phyloP scores from a whole-genome alignment of 2,888 invertebrate species.

The Tetrapedia diversipes region DNA sequence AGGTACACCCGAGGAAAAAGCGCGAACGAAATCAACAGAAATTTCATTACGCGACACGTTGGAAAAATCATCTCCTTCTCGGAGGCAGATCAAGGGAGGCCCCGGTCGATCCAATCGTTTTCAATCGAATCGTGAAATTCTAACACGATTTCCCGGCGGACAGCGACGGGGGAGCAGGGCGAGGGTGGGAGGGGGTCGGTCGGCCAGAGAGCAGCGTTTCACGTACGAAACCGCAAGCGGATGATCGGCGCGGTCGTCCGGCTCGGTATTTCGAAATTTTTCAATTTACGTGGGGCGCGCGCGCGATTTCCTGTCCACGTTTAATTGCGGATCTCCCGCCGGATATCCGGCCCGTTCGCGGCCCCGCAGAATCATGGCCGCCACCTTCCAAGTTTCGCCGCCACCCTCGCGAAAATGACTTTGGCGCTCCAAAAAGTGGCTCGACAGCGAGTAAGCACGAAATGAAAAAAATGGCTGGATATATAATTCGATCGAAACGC shows the following conservation, averaged over 20 bases:
- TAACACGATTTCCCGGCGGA: conserved; percentile 39
- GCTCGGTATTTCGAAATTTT: conserved; percentile 53
- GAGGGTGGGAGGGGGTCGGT: background rate
- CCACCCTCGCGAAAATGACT: conserved; percentile 37
- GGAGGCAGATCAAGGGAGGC: conserved; percentile 27
- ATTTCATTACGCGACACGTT: conserved; percentile 6
- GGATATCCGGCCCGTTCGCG: conserved; percentile 34
- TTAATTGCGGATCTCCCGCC: conserved; percentile 60
- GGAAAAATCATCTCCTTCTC: conserved; percentile 15
- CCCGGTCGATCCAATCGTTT: conserved; percentile 38
- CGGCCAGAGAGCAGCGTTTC: conserved; percentile 25
- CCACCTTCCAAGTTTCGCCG: conserved; percentile 49
- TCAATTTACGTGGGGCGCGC: conserved; percentile 50
- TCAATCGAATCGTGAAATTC: conserved; percentile 38
- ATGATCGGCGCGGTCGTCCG: conserved; percentile 51
- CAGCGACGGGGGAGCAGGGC: background rate
- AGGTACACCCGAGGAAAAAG: background rate
- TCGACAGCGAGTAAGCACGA: too few relatives aligned
- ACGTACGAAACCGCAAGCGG: conserved; percentile 50
- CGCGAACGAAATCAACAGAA: background rate
- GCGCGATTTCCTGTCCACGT: conserved; percentile 52
- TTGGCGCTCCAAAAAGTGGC: conserved; percentile 25
- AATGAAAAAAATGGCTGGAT: too few relatives aligned
- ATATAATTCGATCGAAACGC: conserved; percentile 66
- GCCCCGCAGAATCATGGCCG: conserved; percentile 34